Percentiles rank a stretch among this genome's conserved stretches.
Conservation (phyloP, 1,140 invertebrate species). For the Anoplophora glabripennis region DNA sequence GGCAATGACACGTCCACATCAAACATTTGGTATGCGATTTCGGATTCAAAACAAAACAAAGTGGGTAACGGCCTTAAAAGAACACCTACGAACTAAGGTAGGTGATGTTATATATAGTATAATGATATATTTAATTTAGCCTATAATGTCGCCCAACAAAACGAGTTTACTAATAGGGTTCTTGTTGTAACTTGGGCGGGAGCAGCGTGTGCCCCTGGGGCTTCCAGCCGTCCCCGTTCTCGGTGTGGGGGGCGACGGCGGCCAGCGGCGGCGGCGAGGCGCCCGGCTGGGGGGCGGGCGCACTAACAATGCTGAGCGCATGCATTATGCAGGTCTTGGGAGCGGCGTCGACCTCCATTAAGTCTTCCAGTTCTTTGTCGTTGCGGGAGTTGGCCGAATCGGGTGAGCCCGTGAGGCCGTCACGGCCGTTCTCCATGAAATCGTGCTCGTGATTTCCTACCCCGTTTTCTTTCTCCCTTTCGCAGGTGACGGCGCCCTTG, state of each 20-base stretch:
- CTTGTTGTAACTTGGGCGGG: conserved; percentile 26
- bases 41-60: no score
- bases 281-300: conserved; percentile 41
- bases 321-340: conserved; percentile 47
- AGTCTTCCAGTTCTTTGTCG: conserved; percentile 47
- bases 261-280: conserved; percentile 44
- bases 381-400: conserved; percentile 45
- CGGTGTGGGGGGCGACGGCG: conserved; percentile 40
- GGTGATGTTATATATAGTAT: no score
- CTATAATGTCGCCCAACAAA: conserved; percentile 7
- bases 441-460: conserved; percentile 40
- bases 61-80: no score
- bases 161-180: conserved; percentile 30
- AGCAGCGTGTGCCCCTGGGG: conserved; percentile 42
- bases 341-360: conserved; percentile 45
- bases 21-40: no score
- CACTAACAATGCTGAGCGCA: conserved; percentile 45
- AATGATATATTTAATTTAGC: conserved; percentile 9
- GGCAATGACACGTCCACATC: no score
- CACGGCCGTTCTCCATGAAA: conserved; percentile 45
- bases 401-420: conserved; percentile 43
- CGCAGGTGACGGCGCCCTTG: conserved; percentile 30
- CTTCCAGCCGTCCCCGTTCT: conserved; percentile 42
- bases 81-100: no score
- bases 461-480: conserved; percentile 41